Percentiles rank a stretch among this genome's conserved stretches.
Evolutionary conservation across 2,888 invertebrate species (phyloP).

Genomic region (Strigamia maritima): DNA sequence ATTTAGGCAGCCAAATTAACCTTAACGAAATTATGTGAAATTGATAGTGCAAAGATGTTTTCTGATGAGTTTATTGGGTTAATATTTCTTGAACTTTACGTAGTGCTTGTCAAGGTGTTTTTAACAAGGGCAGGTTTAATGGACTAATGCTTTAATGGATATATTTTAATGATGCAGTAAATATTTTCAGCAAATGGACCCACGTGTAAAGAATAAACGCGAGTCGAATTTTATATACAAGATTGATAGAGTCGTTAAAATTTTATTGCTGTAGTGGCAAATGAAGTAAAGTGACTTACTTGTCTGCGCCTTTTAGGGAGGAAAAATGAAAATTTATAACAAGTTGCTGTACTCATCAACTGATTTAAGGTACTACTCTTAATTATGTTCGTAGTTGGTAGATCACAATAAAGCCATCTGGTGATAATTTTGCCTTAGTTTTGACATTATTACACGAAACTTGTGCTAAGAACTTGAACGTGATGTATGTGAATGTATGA

Average conservation of each 20-base stretch:
- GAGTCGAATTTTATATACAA: slow-evolving; percentile 18
- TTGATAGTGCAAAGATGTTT: too few relatives aligned
- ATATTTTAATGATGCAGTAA: slow-evolving; percentile 17
- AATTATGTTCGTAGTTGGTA: neutral
- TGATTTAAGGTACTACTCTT: neutral
- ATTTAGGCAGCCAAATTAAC: too few relatives aligned
- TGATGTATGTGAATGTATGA: neutral
- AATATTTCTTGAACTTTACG: too few relatives aligned
- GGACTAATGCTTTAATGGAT: neutral
- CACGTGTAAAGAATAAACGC: slow-evolving; percentile 15
- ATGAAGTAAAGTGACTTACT: slow-evolving; percentile 8
- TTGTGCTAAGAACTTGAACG: neutral
- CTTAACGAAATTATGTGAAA: too few relatives aligned
- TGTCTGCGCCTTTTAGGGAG: neutral
- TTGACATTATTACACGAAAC: neutral
- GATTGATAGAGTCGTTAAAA: slow-evolving; percentile 27
- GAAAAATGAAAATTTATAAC: slow-evolving; percentile 27
- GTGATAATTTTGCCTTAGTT: slow-evolving; percentile 5
- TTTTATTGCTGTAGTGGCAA: slow-evolving; percentile 3
- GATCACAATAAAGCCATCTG: neutral
- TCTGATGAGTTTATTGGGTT: neutral
- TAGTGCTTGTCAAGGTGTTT: neutral
- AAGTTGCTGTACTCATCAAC: neutral
- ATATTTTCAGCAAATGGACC: slow-evolving; percentile 27
- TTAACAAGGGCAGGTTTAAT: neutral